phyloP scores from a whole-genome alignment of 2,113 vertebrate species.

The Anolis sagrei region DNA sequence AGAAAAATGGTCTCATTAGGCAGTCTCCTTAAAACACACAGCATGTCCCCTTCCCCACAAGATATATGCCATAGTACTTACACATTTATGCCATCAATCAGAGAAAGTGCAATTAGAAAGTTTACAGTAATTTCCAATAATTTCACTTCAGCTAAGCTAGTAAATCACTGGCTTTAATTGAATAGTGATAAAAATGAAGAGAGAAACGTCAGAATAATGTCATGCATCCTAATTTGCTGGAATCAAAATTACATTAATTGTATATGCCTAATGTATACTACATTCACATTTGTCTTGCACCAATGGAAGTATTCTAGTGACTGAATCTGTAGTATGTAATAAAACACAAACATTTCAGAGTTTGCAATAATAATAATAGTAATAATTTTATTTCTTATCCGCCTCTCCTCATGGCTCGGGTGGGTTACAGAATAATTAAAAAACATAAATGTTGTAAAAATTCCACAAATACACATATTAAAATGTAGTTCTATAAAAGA shows the following conservation, averaged over 20 bases:
- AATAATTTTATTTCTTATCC: no score
- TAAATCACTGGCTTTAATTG: constrained; percentile 32
- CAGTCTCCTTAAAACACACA: accelerated
- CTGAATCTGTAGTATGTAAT: background rate
- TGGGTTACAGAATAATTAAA: no score
- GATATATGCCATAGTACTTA: background rate
- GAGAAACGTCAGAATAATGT: constrained; percentile 19
- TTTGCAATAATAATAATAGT: no score
- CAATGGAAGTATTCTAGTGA: background rate
- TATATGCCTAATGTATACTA: background rate
- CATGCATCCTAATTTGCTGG: background rate
- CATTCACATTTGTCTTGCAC: background rate
- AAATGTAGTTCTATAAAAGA: no score
- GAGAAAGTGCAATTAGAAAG: background rate
- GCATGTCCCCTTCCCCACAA: accelerated
- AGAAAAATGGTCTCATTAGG: background rate
- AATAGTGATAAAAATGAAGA: constrained; percentile 29
- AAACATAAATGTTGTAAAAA: no score
- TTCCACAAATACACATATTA: no score
- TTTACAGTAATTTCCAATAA: constrained; percentile 17
- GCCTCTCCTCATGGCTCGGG: no score
- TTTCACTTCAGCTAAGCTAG: constrained; percentile 1
- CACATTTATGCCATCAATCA: background rate
- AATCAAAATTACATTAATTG: constrained; percentile 43
- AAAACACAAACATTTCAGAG: background rate